Evolutionary conservation across 2,888 invertebrate genomes (phyloP), one percentile per base, ranked within the genome.

Genomic region (Formica aserva): DNA sequence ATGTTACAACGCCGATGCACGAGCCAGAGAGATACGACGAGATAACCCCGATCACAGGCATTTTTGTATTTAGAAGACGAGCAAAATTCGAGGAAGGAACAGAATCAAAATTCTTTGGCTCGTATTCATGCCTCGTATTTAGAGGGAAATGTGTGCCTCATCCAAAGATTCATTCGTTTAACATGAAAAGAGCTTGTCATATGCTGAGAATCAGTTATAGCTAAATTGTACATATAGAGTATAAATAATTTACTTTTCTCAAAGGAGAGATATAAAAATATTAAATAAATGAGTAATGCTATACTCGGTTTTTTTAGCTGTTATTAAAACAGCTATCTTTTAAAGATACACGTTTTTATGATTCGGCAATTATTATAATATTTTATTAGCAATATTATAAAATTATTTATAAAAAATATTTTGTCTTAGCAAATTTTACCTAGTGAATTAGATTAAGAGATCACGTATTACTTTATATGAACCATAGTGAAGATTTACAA

Each of bases 31-130:
- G 77, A 69, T 77, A 77, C 77, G 26, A 38, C n/a, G 29, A 55
- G 76, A 77, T 67, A 77, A 77, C 67, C 52, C 35, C 26, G 69
- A 29, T 69, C 67, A 41, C 35, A 35, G 55, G 55, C n/a, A 9
- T 67, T 57, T 77, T 77, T 67, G 69, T 77, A 55, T 69, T 74
- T 32, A 26, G 26, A 67, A 38, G 55, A 77, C 38, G 38, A 41
- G 52, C 41, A 67, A 67, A 77, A 66, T 67, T 67, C 76, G 38
- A 29, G 52, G 55, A 67, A 67, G 67, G 55, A 26, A 5, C 67
- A 38, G 55, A 67, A 29, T 77, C 67, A 55, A 55, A 69, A 77
- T 77, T 69, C 52, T 22, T 77, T 77, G 77, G 77, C 77, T 67
- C 69, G 77, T 29, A 26, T 57, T 77, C 55, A 41, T 15, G 67